Evolutionary conservation across 2,888 invertebrate genomes (phyloP), one percentile per base, ranked within the genome.

Genomic region (Metopia argyrocephala): DNA sequence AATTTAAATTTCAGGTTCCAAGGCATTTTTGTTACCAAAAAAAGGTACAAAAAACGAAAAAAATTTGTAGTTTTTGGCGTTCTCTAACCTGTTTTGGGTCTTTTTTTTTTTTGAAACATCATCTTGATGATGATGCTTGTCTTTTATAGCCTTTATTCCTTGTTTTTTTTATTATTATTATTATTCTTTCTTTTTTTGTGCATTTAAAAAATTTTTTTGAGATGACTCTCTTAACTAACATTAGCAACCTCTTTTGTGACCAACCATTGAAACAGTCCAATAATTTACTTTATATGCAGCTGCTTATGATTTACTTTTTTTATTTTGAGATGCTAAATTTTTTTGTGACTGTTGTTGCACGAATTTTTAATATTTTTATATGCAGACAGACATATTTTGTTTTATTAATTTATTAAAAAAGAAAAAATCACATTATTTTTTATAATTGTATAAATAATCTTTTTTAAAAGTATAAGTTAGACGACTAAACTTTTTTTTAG

Each of bases 61-160:
- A 57, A 28, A 5, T 45, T 1, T 25, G 12, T 61, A 57, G 18
- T 31, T 20, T 25, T 54, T 48, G n/a, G 15, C 38, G 0, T 66
- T 52, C 64, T 73, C 64, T 57, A 76, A 80, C 80, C 80, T 65
- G 80, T 76, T 80, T 71, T 38, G 62, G 45, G 57, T 7, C 52
- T 79, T 76, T 76, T 80, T n/a, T n/a, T n/a, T n/a, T n/a, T n/a
- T n/a, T n/a, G n/a, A 73, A 76, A 31, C 62, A 80, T 76, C 45
- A 70, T 66, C 61, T 38, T 73, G 61, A 73, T 73, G 61, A n/a
- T n/a, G n/a, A n/a, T n/a, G n/a, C 18, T 50, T 70, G 69, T 69
- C 54, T 75, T 75, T 23, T 25, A 45, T 20, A 21, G 57, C n/a
- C n/a, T n/a, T n/a, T n/a, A n/a, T n/a, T n/a, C n/a, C n/a, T n/a